These are phyloP conservation scores for Drosophila nr. perissopoda DNA, from an alignment of 2,888 invertebrate species.

Conservation along the genomic window DNA sequence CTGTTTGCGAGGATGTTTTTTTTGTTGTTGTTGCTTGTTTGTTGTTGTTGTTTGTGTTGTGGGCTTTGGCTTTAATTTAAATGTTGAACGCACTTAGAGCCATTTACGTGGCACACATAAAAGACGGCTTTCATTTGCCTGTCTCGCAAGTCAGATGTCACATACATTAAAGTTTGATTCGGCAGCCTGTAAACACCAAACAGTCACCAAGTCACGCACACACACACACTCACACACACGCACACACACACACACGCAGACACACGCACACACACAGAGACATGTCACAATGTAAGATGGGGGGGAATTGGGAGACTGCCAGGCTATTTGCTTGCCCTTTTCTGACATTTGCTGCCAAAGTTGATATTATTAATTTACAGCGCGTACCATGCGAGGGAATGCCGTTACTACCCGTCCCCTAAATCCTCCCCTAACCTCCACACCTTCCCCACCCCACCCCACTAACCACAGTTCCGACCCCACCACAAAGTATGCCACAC, in stretches of 20 bases:
- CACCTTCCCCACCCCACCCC: not conserved
- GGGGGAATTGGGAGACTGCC: conserved; percentile 9
- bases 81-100: conserved; percentile 54
- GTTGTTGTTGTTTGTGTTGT: conserved; percentile 2
- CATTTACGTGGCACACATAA: conserved; percentile 55
- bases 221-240: conserved; percentile 21
- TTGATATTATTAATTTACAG: conserved; percentile 75
- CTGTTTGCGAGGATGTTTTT: not conserved
- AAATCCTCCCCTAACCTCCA: not conserved
- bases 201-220: conserved; percentile 66
- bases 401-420: conserved; percentile 2
- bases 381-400: conserved; percentile 48
- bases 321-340: conserved; percentile 67
- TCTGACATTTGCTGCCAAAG: conserved; percentile 72
- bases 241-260: conserved; percentile 16
- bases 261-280: conserved; percentile 29
- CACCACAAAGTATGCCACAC: conserved; percentile 56
- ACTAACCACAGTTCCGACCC: not conserved
- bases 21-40: not conserved
- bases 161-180: conserved; percentile 70
- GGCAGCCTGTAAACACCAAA: conserved; percentile 69
- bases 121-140: conserved; percentile 28
- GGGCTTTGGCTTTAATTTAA: conserved; percentile 43
- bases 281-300: conserved; percentile 45
- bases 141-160: conserved; percentile 57